Evolutionary conservation across 2,797 vertebrate genomes (phyloP), one percentile per base, ranked within the genome.

Genomic region (Chanos chanos): DNA sequence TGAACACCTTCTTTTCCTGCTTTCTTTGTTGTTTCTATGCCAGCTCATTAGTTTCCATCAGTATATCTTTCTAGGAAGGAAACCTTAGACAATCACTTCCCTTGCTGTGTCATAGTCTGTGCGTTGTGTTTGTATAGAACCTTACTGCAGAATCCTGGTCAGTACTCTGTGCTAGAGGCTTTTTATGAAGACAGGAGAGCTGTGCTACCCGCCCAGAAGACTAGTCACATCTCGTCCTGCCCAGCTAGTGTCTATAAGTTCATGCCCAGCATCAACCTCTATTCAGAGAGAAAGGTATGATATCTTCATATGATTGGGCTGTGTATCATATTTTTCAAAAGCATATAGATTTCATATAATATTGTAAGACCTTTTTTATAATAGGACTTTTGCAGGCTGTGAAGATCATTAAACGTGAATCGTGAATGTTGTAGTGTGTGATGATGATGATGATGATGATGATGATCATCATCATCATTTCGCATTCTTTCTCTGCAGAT

Each of bases 161-260:
- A 93, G 63, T 95, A 95, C 70, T 93, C 92, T 22, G 92, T 91
- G 7, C 81, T 95, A 49, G 93, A 94, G 67, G 93, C 93, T 0
- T 96, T 96, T 79, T 97, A 93, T 13, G 94, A 95, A 67, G 94
- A 96, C 84, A 95, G 94, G 85, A 92, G 93, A 66, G 92, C 92
- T 7, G 81, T 93, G 52, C 89, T 95, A 60, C 89, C 89, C 1
- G 80, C 88, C 0, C 78, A 87, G 59, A 87, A 89, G 0, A 85
- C 87, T 1, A 80, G 74, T 3, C 58, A 86, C 2, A 72, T 94
- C 77, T 92, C 82, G 87, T 81, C 87, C 77, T 89, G 3, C 83
- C 92, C 77, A 75, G 89, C 90, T 1, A n/a, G n/a, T n/a, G n/a
- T n/a, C n/a, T n/a, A n/a, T n/a, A n/a, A n/a, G n/a, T n/a, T n/a